Evolutionary conservation across 2,113 vertebrate genomes (phyloP), one percentile per base, ranked within the genome.

Genomic region (Sapayoa aenigma): DNA sequence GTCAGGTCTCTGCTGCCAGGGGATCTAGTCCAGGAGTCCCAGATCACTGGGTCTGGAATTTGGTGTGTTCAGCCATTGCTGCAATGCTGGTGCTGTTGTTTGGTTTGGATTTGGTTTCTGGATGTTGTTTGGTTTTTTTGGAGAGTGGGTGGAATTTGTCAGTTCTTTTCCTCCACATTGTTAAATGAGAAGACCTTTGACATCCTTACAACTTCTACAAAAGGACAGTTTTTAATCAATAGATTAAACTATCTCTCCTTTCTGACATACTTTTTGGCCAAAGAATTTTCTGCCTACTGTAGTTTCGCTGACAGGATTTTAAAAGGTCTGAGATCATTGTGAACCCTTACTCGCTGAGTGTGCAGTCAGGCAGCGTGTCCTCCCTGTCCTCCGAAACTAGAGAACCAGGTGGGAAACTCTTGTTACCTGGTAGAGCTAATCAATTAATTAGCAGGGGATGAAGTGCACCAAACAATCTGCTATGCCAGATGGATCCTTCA

Each of bases 401-500:
- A 94, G 83, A 93, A 59, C 39, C 35, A 68, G 66, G 44, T 10
- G 5, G 80, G 63, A 84, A 82, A 44, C 89, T 84, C 56, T 28
- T 24, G 24, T 65, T 94, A 73, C 88, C 62, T 58, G 65, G 82
- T 68, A 76, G 78, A 92, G 58, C 67, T 93, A 93, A 93, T 95
- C 63, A 33, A 88, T 96, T 95, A 91, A 96, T 96, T 95, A 95
- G 88, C 88, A 76, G 71, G 85, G 87, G 85, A 86, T 24, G 24
- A 76, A 90, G 85, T 88, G 81, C 94, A 94, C 71, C 82, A 88
- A 87, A 84, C 90, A 90, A 80, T 93, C 95, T 96, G 88, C 83
- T 90, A 7, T 73, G 85, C 92, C 92, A 94, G 96, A 93, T 96
- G 95, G 94, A 95, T 90, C 59, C 71, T 80, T 95, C 88, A 58